Evolutionary conservation across 64 coral and sea anemone species (phyloP), one percentile per base, ranked within the genome.

Genomic region (Actinia equina): DNA sequence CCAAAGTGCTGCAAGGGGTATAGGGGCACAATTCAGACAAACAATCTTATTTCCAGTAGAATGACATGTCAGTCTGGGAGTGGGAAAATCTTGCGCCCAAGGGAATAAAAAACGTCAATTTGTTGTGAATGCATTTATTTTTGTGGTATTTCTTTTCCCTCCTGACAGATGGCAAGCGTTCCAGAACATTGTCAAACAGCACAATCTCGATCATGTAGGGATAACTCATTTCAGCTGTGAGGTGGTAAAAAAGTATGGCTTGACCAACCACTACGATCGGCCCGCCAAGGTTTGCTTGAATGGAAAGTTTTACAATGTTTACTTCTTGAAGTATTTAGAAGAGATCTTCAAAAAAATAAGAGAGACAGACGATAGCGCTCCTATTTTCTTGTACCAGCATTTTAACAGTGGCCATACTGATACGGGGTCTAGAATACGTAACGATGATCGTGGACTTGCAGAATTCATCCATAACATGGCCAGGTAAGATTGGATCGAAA

Each of bases 201-300:
- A 96, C 23, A 79, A 96, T 46, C 93, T 89, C 12, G 94, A 96
- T 67, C 83, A 85, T 42, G 44, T 43, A 5, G 51, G 56, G 23
- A 85, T 25, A 57, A 88, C 87, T 6, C 81, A 90, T 44, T 96
- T 96, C 49, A 86, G 84, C 12, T 93, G 94, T 57, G 57, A 89
- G 16, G 91, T 90, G 12, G 30, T 96, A 26, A 84, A 81, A 22
- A 88, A 90, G 45, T 90, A 83, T 41, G 79, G 67, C 41, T 49
- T 56, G 17, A 96, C 91, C 30, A 96, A 96, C 82, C 91, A 85
- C 10, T 96, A 77, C 22, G 94, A 93, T 15, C 87, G n/a, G 20
- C 90, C 90, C 17, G 30, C 57, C 17, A 52, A 96, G 55, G 89
- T 96, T 18, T 96, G 94, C 60, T 88, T 90, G 52, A 96, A 96